A percentile compares a stretch with the other conserved stretches of the same genome.
Evolutionary conservation across 2,113 vertebrate species (phyloP).

Genomic region (Rhombomys opimus): DNA sequence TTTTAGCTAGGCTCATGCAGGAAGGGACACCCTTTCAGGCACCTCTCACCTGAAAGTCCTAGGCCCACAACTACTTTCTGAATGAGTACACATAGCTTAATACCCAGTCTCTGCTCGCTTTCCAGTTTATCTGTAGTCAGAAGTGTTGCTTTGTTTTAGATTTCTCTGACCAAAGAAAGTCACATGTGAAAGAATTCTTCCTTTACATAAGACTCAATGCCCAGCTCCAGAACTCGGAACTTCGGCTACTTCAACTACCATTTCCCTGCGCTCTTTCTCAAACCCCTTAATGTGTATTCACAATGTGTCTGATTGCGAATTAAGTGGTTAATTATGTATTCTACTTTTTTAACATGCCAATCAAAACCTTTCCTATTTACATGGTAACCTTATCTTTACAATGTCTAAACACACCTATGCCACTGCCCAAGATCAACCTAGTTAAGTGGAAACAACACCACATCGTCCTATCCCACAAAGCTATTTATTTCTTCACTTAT

Average conservation of each 20-base stretch:
- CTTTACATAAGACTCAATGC: not conserved
- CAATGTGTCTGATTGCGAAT: not conserved
- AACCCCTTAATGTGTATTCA: not conserved
- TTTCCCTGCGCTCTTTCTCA: not conserved
- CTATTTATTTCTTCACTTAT: not conserved
- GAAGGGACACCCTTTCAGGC: not conserved
- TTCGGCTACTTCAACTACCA: not conserved
- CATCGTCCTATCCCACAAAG: slow-evolving; percentile 1
- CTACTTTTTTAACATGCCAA: not conserved
- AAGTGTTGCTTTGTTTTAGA: not conserved
- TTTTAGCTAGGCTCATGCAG: not conserved
- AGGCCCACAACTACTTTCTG: not conserved
- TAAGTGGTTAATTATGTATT: not conserved
- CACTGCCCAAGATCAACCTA: not conserved
- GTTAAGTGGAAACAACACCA: slow-evolving; percentile 4
- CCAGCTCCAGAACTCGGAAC: not conserved
- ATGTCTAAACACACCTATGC: not conserved
- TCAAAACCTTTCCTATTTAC: slow-evolving; percentile 10
- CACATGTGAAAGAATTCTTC: not conserved
- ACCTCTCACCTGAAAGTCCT: not conserved
- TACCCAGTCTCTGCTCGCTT: not conserved
- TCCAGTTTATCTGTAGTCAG: not conserved
- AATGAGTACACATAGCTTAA: not conserved
- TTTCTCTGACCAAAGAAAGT: not conserved
- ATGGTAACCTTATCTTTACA: slow-evolving; percentile 12